Evolutionary conservation across 2,888 invertebrate species (phyloP).

Genomic region (Petrolisthes manimaculis): DNA sequence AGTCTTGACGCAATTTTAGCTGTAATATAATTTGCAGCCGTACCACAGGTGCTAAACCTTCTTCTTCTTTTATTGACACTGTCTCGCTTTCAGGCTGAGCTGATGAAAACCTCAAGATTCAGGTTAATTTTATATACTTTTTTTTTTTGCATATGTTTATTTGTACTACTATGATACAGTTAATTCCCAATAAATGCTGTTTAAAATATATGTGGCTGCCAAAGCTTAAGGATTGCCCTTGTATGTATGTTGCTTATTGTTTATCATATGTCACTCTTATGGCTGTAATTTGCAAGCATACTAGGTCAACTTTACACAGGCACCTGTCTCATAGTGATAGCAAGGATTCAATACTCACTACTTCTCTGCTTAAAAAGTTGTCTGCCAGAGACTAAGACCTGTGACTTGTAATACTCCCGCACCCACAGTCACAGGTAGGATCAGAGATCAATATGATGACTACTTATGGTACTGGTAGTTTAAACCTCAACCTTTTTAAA

Average conservation of each 20-base stretch:
- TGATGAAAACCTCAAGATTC: slow-evolving; percentile 27
- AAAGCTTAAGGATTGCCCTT: slow-evolving; percentile 46
- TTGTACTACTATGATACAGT: slow-evolving; percentile 19
- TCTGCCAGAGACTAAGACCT: background rate
- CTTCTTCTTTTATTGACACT: background rate
- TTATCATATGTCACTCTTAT: slow-evolving; percentile 51
- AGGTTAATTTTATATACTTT: slow-evolving; percentile 20
- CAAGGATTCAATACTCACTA: slow-evolving; percentile 57
- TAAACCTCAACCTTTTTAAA: background rate
- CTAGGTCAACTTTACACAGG: slow-evolving; percentile 55
- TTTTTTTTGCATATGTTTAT: slow-evolving; percentile 22
- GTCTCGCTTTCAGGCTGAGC: slow-evolving; percentile 22
- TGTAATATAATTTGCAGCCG: slow-evolving; percentile 22
- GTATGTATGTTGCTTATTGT: slow-evolving; percentile 55
- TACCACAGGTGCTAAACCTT: slow-evolving; percentile 47
- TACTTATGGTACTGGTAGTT: background rate
- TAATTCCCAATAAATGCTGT: slow-evolving; percentile 31
- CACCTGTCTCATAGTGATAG: slow-evolving; percentile 54
- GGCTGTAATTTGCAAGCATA: slow-evolving; percentile 60
- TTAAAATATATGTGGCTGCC: slow-evolving; percentile 17
- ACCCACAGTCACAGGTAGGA: background rate
- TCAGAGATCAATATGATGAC: background rate
- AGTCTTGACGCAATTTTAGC: background rate
- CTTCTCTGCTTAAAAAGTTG: slow-evolving; percentile 43
- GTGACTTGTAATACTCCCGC: background rate